Percentiles rank a stretch among this genome's conserved stretches.
phyloP scores from a whole-genome alignment of 2,797 vertebrate genomes.

The Enteromius argenteus region DNA sequence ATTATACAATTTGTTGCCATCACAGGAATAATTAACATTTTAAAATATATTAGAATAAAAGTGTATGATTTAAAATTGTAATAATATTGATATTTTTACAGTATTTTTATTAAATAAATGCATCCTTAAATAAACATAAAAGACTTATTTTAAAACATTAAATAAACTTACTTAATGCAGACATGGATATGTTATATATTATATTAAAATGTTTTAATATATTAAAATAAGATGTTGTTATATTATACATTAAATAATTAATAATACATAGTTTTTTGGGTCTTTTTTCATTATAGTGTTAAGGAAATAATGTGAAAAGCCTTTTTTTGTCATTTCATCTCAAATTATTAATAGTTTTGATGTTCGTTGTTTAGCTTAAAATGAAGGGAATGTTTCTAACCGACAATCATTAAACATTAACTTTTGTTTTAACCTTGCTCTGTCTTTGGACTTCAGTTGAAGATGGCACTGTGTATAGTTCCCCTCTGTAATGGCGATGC shows the following conservation, averaged over 20 bases:
- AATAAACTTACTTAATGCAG: neutral
- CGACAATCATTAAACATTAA: neutral
- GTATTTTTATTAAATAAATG: neutral
- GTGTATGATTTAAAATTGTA: neutral
- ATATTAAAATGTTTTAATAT: neutral
- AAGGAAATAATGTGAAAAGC: neutral
- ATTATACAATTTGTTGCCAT: too few species aligned
- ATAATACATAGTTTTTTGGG: neutral
- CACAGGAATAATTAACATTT: neutral
- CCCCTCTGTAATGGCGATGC: conserved; percentile 6
- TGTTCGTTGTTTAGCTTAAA: neutral
- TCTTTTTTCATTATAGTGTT: neutral
- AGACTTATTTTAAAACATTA: neutral
- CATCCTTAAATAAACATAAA: neutral
- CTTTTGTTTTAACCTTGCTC: neutral
- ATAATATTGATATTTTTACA: neutral
- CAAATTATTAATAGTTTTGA: neutral
- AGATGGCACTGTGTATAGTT: conserved; percentile 1
- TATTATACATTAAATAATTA: neutral
- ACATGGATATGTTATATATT: neutral
- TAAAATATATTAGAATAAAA: neutral
- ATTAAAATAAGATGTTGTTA: neutral
- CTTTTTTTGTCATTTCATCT: neutral
- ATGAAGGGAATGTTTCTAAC: neutral
- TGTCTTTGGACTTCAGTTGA: neutral